Evolutionary conservation across 2,113 vertebrate species (phyloP), one percentile per base, ranked within the genome.

Genomic region (Benitochromis conjunctus): DNA sequence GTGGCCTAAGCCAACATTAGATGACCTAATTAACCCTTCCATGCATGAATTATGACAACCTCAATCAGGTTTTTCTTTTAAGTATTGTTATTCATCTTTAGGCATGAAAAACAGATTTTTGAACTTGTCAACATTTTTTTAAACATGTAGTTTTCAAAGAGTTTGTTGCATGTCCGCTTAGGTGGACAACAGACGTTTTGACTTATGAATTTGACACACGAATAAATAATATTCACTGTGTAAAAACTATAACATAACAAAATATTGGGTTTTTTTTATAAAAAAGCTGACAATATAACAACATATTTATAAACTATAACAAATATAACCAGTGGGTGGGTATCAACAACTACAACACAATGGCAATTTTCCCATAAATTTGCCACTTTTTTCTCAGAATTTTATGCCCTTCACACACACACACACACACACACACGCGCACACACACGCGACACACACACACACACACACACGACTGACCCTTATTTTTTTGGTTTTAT

Each of bases 381-480:
- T 62, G 18, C 18, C 31, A 36, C 31, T 62, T 62, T 62, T 29
- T 62, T 62, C 31, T 62, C 29, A 6, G 9, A 34, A 34, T 34
- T 60, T 34, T 19, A 11, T 0, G 0, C 57, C 56, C 1, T 13
- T 0, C 26, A 13, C 54, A 4, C 10, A 1, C 9, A 14, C 26
- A 29, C 26, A 29, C 4, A 4, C 26, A 29, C 26, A 29, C 26
- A 29, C 26, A 29, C 26, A 29, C 26, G n/a, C n/a, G n/a, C n/a
- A n/a, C n/a, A n/a, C n/a, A n/a, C n/a, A n/a, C n/a, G n/a, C n/a
- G n/a, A 29, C 26, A 29, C 26, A 29, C 26, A 29, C 26, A 29
- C 26, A 29, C 26, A 29, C 26, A 29, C 26, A 9, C 3, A 9
- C 7, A 9, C 14, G 0, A 2, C 57, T 60, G 16, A 29, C 29